phyloP scores from a whole-genome alignment of 2,888 invertebrate species.

The Leuctra nigra region DNA sequence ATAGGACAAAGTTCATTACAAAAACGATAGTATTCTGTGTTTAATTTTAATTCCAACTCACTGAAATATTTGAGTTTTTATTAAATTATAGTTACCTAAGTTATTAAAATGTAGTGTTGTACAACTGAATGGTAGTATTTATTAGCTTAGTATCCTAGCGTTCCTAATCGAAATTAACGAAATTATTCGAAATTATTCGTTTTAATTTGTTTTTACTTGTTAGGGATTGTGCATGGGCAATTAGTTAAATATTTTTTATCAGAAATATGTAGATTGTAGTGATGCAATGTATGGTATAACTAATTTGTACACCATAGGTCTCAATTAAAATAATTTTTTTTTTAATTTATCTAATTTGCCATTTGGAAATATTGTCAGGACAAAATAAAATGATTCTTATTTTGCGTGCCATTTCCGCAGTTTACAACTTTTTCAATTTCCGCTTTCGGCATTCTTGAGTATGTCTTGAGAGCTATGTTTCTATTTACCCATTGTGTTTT shows the following conservation, averaged over 20 bases:
- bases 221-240: background rate
- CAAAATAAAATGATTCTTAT: no score
- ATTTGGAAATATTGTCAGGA: no score
- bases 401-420: no score
- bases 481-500: background rate
- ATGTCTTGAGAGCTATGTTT: background rate
- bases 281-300: background rate
- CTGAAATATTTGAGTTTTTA: background rate
- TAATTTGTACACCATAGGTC: no score
- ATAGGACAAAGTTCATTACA: no score
- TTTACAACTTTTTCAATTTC: no score
- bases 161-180: background rate
- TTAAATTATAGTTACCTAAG: background rate
- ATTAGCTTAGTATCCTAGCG: background rate
- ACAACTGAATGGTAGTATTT: background rate
- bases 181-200: background rate
- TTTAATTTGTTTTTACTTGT: background rate
- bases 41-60: background rate
- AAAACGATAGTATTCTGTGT: background rate
- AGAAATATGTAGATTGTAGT: background rate
- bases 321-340: background rate
- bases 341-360: no score
- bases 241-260: background rate
- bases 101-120: background rate
- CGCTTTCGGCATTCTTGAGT: no score